Base-by-base conservation (phyloP, 2,797 vertebrate species). In the Characodon lateralis region DNA sequence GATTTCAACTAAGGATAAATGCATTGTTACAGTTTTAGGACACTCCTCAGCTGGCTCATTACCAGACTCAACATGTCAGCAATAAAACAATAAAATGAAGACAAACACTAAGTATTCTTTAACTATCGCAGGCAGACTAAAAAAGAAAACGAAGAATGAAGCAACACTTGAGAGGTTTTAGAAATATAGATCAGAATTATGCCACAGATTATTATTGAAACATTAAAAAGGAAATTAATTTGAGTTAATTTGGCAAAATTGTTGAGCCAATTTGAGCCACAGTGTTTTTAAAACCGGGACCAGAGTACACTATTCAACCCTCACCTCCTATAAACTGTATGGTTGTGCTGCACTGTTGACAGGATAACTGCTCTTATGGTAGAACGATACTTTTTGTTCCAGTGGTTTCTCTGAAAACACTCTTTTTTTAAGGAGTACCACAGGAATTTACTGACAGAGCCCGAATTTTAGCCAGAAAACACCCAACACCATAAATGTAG, bases 1-100 rank as follows among this genome's bases (percentile, higher is more conserved):
- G 75, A 77, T 84, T 80, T 59, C 20, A 51, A 77, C 80, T 70
- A 65, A 86, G 85, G 89, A 92, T 88, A 92, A 78, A 85, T n/a
- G 26, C 35, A 71, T 74, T 35, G 31, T 43, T 28, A 43, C 13
- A 26, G 31, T 28, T 71, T 76, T 39, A 70, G 10, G 61, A 26
- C 53, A n/a, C 68, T 71, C 59, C 68, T 55, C 12, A 71, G 12
- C 24, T 72, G 73, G 56, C 50, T 79, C 39, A 61, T 70, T 68
- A 46, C 41, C 66, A 68, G 58, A 41, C 69, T 20, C 22, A 51
- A 71, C 66, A 73, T 48, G 20, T 74, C 5, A 22, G 18, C 28
- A 31, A 31, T 31, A 31, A 31, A 31, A 31, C 28, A 31, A 31
- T 31, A 31, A 31, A 31, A 31, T 31, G 28, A 31, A 31, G 28